These are phyloP conservation scores for Copsychus sechellarum DNA, from an alignment of 2,113 vertebrate species.

Conservation along the genomic window DNA sequence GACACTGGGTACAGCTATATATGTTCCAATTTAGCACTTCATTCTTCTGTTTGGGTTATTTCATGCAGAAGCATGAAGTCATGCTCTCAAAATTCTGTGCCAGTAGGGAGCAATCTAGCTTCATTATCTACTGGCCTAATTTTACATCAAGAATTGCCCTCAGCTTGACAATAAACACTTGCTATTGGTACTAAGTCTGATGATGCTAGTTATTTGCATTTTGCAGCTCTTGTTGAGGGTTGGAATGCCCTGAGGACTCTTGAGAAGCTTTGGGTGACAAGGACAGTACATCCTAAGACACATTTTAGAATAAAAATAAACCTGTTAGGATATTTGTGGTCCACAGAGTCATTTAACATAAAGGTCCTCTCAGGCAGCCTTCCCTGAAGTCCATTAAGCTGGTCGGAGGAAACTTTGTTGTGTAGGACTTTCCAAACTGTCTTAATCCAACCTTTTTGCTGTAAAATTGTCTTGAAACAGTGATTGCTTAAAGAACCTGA, in stretches of 20 bases:
- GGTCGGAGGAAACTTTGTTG: neutral
- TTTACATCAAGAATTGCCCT: neutral
- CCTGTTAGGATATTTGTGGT: neutral
- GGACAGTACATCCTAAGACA: neutral
- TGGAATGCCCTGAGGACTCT: neutral
- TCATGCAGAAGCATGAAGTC: neutral
- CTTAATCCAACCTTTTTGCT: neutral
- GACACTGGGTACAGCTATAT: neutral
- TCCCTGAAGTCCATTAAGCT: neutral
- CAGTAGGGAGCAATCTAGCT: neutral
- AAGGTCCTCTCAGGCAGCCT: neutral
- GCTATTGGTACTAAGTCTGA: neutral
- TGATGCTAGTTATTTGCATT: neutral
- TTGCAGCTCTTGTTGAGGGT: neutral
- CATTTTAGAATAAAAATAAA: neutral
- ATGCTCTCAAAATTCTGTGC: neutral
- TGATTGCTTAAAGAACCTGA: neutral
- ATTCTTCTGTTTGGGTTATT: neutral
- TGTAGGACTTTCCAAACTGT: neutral
- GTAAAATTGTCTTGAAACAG: neutral
- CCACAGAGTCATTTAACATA: neutral
- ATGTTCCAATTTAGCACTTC: neutral
- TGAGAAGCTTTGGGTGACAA: neutral
- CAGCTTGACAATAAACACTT: neutral
- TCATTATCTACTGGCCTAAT: neutral